phyloP scores from a whole-genome alignment of 2,888 invertebrate species.

The Pyralis farinalis region DNA sequence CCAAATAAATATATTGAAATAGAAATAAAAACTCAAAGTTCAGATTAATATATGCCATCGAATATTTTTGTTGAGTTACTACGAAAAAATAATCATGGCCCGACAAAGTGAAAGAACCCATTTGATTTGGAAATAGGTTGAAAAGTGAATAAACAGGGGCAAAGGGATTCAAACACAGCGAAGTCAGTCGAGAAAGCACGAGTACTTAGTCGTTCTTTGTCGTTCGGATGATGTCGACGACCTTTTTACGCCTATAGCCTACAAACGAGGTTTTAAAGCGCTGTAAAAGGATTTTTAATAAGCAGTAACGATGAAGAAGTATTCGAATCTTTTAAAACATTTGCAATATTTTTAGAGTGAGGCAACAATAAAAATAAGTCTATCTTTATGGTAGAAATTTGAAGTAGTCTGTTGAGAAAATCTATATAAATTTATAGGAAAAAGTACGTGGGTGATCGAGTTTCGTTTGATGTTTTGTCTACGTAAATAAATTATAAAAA shows the following conservation, averaged over 20 bases:
- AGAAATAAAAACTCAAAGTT: no score
- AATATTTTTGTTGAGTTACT: not conserved
- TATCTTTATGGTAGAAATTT: no score
- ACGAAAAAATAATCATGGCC: constrained; percentile 1
- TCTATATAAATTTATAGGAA: no score
- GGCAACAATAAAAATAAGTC: no score
- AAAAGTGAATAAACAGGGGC: constrained; percentile 6
- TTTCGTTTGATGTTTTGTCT: no score
- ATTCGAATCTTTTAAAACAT: not conserved
- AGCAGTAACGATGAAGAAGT: not conserved
- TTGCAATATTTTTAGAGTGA: no score
- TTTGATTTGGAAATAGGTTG: constrained; percentile 10
- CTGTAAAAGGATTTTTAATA: not conserved
- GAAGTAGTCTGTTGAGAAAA: no score
- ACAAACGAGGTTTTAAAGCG: not conserved
- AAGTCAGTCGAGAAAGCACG: not conserved
- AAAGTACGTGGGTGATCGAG: no score
- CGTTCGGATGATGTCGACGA: not conserved
- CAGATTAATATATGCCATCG: no score
- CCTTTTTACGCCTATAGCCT: not conserved
- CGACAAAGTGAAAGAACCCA: constrained; percentile 7
- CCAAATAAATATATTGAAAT: no score
- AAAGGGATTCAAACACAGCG: constrained; percentile 1
- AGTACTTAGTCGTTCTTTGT: constrained; percentile 3
- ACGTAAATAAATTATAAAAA: no score